A percentile compares a stretch with the other conserved stretches of the same genome.
Conservation (phyloP, 2,797 vertebrate species). For the Chelidonichthys spinosus region DNA sequence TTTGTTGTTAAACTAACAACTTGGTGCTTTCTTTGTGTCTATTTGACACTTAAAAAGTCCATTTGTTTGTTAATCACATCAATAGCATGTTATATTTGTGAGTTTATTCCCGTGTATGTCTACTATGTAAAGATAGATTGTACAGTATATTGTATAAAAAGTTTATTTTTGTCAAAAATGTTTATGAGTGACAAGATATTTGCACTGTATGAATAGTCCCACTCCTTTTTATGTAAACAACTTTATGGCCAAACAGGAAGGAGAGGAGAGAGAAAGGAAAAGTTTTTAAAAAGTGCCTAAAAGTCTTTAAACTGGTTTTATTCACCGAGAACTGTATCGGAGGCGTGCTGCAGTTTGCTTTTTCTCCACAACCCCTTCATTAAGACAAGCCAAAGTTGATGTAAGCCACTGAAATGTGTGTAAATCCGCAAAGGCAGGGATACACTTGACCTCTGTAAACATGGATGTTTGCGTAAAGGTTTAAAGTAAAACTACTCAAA, state of each 20-base stretch:
- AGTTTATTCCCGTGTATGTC: conserved; percentile 44
- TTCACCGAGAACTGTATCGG: conserved; percentile 34
- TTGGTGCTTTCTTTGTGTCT: not conserved
- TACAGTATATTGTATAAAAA: conserved; percentile 89
- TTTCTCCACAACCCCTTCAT: conserved; percentile 44
- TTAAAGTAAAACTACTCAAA: conserved; percentile 79
- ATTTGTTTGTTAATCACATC: not conserved
- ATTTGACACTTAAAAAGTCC: not conserved
- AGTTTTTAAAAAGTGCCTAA: conserved; percentile 73
- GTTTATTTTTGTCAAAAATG: conserved; percentile 52
- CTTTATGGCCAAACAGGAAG: conserved; percentile 79
- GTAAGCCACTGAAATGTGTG: conserved; percentile 43
- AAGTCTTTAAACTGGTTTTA: conserved; percentile 67
- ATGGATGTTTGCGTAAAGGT: conserved; percentile 89
- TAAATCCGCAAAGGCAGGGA: conserved; percentile 50
- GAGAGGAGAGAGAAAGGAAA: conserved; percentile 52
- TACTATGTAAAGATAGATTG: conserved; percentile 79
- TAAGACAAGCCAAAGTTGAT: conserved; percentile 60
- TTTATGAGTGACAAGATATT: conserved; percentile 83
- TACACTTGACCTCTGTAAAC: conserved; percentile 91
- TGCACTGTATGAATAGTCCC: conserved; percentile 85
- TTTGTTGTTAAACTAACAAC: conserved; percentile 8
- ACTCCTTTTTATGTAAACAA: conserved; percentile 68
- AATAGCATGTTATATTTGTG: not conserved
- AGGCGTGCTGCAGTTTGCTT: conserved; percentile 26